Evolutionary conservation across 1,140 invertebrate species (phyloP).

Genomic region (Oryctes rhinoceros): DNA sequence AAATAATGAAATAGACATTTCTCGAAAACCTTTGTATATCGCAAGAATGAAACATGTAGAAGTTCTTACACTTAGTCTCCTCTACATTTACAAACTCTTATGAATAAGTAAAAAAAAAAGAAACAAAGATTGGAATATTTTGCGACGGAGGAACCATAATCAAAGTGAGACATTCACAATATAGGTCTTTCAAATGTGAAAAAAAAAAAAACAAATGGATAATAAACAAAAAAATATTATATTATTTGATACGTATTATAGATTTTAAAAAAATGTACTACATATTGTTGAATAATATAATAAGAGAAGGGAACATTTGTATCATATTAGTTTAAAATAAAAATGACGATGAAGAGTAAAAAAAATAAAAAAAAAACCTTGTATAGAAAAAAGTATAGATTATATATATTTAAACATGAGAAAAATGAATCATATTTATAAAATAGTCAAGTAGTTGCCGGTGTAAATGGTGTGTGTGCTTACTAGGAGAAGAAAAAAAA

Average conservation of each 20-base stretch:
- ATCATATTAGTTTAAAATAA: conserved; percentile 52
- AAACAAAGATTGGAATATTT: conserved; percentile 20
- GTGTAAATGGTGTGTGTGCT: conserved; percentile 62
- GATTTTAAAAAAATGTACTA: conserved; percentile 39
- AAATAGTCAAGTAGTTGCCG: conserved; percentile 53
- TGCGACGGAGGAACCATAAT: conserved; percentile 6
- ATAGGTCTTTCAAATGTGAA: conserved; percentile 25
- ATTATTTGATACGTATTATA: conserved; percentile 37
- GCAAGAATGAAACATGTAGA: background rate
- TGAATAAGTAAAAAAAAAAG: conserved; percentile 37
- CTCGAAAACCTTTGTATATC: background rate
- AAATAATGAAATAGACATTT: background rate
- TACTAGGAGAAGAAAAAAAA: conserved; percentile 49
- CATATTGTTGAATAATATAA: conserved; percentile 43
- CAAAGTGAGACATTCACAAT: conserved; percentile 24
- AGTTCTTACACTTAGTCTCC: background rate
- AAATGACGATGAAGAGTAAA: conserved; percentile 28
- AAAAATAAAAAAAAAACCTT: conserved; percentile 53
- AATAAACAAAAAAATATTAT: conserved; percentile 28
- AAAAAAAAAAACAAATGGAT: conserved; percentile 9
- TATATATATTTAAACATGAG: conserved; percentile 53
- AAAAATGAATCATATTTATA: conserved; percentile 57
- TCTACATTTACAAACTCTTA: conserved; percentile 37
- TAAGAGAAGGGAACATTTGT: conserved; percentile 57
- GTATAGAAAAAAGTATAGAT: conserved; percentile 57